These are phyloP conservation scores for Megalops cyprinoides DNA, from an alignment of 2,797 vertebrate genomes.

Conservation along the genomic window DNA sequence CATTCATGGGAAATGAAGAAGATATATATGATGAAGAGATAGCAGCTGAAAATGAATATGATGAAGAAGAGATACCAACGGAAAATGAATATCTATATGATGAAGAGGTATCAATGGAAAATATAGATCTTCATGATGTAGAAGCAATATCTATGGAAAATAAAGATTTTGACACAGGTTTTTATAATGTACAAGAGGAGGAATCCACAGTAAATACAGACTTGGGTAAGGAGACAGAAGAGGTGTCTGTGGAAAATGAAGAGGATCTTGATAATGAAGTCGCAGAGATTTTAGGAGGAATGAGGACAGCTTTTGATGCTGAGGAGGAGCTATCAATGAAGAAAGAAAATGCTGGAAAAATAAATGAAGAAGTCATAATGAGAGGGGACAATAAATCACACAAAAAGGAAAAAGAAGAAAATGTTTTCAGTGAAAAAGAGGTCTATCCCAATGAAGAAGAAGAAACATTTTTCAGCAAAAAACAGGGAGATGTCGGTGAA, in stretches of 20 bases:
- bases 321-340: neutral
- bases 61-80: neutral
- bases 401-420: constrained; percentile 44
- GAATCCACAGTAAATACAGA: neutral
- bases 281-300: constrained; percentile 12
- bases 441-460: neutral
- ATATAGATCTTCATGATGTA: constrained; percentile 4
- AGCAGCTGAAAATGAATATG: neutral
- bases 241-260: constrained; percentile 45
- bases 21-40: no score
- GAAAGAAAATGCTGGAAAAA: constrained; percentile 31
- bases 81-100: neutral
- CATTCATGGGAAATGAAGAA: neutral
- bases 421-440: neutral
- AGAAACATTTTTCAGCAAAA: neutral
- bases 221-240: neutral
- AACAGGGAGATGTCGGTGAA: constrained; percentile 6
- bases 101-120: neutral
- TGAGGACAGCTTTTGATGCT: neutral
- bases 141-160: neutral
- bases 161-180: neutral
- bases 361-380: constrained; percentile 55
- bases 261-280: constrained; percentile 29
- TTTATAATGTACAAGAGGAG: constrained; percentile 1
- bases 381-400: constrained; percentile 34